A percentile compares a stretch with the other conserved stretches of the same genome.
These are phyloP conservation scores for Tiliacea citrago DNA, from an alignment of 2,888 invertebrate genomes.

Conservation along the genomic window DNA sequence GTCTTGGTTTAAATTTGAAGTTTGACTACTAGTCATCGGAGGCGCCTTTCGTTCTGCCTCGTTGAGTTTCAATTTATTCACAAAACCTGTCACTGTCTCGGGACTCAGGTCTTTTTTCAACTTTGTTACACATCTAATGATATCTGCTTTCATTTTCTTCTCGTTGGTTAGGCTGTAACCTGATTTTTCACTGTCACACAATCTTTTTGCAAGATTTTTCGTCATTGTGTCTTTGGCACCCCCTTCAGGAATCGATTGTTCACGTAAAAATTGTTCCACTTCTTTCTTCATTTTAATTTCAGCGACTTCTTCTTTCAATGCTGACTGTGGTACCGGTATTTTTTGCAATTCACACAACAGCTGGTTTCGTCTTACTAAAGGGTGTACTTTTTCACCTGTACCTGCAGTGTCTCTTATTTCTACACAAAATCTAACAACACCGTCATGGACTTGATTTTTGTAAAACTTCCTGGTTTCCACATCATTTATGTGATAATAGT, in stretches of 20 bases:
- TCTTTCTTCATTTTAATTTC: constrained; percentile 78
- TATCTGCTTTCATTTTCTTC: constrained; percentile 74
- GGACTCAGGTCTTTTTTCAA: constrained; percentile 64
- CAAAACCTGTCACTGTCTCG: constrained; percentile 70
- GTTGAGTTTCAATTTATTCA: constrained; percentile 70
- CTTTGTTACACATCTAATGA: constrained; percentile 72
- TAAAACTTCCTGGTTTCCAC: constrained; percentile 70
- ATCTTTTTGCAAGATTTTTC: constrained; percentile 71
- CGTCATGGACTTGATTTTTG: constrained; percentile 72
- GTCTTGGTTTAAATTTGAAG: constrained; percentile 29
- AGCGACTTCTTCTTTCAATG: constrained; percentile 74
- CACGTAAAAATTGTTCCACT: constrained; percentile 72
- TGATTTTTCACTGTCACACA: constrained; percentile 74
- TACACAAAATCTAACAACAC: constrained; percentile 67
- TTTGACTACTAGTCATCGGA: constrained; percentile 41
- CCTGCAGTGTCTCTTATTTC: constrained; percentile 52
- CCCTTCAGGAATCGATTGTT: constrained; percentile 62
- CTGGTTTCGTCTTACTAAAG: constrained; percentile 73
- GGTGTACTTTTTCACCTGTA: constrained; percentile 56
- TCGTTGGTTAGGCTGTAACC: constrained; percentile 70
- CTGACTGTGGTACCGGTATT: constrained; percentile 72
- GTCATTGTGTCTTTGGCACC: constrained; percentile 66
- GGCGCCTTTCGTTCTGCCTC: constrained; percentile 65
- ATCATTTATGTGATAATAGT: constrained; percentile 70
- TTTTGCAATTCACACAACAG: constrained; percentile 78